A percentile compares a stretch with the other conserved stretches of the same genome.
These are phyloP conservation scores for Imbricaverruca yamaguchii DNA, from an alignment of 2,888 invertebrate genomes.

Conservation along the genomic window DNA sequence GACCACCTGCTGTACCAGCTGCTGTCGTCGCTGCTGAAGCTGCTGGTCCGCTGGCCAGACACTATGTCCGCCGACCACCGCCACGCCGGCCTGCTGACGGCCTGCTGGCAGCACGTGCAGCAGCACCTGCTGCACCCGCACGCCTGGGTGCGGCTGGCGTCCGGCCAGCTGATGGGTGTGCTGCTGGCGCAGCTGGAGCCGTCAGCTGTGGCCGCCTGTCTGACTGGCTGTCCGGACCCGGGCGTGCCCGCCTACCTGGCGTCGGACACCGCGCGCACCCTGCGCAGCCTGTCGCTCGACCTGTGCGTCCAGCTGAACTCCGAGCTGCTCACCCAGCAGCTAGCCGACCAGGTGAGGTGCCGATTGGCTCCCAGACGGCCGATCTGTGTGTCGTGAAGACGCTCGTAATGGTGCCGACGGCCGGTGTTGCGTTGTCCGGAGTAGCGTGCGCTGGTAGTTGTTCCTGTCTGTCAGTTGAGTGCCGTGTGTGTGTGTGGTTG, in stretches of 20 bases:
- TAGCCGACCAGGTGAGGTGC: slow-evolving; percentile 57
- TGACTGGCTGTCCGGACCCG: slow-evolving; percentile 36
- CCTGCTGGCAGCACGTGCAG: slow-evolving; percentile 54
- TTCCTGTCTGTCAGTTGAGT: not conserved
- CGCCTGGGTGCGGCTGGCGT: slow-evolving; percentile 71
- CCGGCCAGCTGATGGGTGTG: slow-evolving; percentile 66
- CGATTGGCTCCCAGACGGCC: no score
- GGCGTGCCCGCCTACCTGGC: slow-evolving; percentile 53
- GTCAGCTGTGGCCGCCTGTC: slow-evolving; percentile 48
- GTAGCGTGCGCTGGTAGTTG: slow-evolving; percentile 26
- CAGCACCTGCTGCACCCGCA: slow-evolving; percentile 70
- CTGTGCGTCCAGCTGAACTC: slow-evolving; percentile 56
- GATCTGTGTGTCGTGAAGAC: not conserved
- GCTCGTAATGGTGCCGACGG: no score
- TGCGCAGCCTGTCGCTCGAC: slow-evolving; percentile 63
- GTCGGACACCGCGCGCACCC: slow-evolving; percentile 51
- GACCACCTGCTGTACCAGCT: slow-evolving; percentile 54
- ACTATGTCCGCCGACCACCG: slow-evolving; percentile 34
- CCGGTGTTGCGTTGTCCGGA: no score
- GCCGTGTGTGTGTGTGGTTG: not conserved
- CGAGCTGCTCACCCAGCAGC: slow-evolving; percentile 55
- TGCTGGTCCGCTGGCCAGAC: slow-evolving; percentile 47
- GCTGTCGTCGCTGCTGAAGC: slow-evolving; percentile 53
- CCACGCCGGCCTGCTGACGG: slow-evolving; percentile 55
- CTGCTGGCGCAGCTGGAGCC: slow-evolving; percentile 58